These are phyloP conservation scores for Myopa tessellatipennis DNA, from an alignment of 2,888 invertebrate species.

Conservation along the genomic window DNA sequence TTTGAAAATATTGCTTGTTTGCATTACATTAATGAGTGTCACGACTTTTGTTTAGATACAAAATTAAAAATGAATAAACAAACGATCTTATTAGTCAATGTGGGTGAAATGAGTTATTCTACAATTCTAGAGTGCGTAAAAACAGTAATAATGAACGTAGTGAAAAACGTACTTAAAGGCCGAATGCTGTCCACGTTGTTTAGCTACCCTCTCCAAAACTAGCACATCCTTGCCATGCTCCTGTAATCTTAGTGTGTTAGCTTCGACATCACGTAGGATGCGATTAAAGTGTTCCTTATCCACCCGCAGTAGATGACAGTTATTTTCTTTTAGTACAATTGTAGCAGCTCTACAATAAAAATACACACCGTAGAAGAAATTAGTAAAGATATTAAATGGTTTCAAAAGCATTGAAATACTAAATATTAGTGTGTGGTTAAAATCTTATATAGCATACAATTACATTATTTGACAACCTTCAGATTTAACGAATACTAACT, in stretches of 20 bases:
- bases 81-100: too few relatives aligned
- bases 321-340: conserved; percentile 82
- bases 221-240: conserved; percentile 87
- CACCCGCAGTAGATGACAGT: conserved; percentile 84
- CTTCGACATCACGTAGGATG: conserved; percentile 84
- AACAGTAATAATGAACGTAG: not conserved
- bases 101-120: too few relatives aligned
- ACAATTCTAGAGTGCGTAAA: too few relatives aligned
- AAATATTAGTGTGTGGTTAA: not conserved
- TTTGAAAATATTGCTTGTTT: too few relatives aligned
- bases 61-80: too few relatives aligned
- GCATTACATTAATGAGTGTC: too few relatives aligned
- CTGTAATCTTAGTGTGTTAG: conserved; percentile 86
- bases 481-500: too few relatives aligned
- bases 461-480: too few relatives aligned
- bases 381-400: too few relatives aligned
- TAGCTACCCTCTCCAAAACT: conserved; percentile 79
- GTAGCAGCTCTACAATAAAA: conserved; percentile 77
- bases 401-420: too few relatives aligned
- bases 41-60: too few relatives aligned
- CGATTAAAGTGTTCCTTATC: conserved; percentile 89
- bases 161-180: conserved; percentile 73
- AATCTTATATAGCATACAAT: too few relatives aligned
- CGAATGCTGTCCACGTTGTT: conserved; percentile 70
- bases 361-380: not conserved